Conservation (phyloP, 2,888 invertebrate species). For the Ophioninae sp. region DNA sequence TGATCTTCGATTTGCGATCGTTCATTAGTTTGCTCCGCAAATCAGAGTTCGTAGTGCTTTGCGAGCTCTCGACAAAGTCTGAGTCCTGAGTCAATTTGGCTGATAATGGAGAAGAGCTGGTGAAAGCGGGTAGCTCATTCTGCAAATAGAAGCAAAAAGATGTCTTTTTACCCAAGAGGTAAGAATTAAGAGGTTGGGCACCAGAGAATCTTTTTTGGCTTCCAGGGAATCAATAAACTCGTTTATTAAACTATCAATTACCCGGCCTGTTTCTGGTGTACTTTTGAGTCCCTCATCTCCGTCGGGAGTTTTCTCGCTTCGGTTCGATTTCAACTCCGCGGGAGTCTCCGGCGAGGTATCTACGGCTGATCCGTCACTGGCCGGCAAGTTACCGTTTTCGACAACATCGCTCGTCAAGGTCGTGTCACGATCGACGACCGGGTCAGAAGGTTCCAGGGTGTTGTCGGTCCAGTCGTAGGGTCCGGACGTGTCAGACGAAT, state of each 20-base stretch:
- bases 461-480: not conserved
- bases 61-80: conserved; percentile 49
- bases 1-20: not conserved
- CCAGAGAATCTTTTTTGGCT: no score
- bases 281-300: not conserved
- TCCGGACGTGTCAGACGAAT: conserved; percentile 6
- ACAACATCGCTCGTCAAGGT: no score
- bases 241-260: not conserved
- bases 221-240: not conserved
- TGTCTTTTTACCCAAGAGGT: no score
- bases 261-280: not conserved
- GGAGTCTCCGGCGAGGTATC: no score
- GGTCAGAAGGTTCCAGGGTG: not conserved
- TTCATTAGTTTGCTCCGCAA: conserved; percentile 23
- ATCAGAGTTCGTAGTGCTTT: conserved; percentile 23
- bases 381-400: not conserved
- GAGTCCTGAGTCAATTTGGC: not conserved
- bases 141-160: not conserved
- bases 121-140: conserved; percentile 5
- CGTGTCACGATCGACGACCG: not conserved
- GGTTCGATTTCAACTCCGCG: not conserved
- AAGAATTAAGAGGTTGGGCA: no score
- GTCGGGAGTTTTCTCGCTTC: not conserved
- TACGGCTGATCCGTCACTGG: not conserved
- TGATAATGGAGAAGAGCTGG: not conserved